phyloP scores from a whole-genome alignment of 2,888 invertebrate genomes.

The Rhagium mordax region DNA sequence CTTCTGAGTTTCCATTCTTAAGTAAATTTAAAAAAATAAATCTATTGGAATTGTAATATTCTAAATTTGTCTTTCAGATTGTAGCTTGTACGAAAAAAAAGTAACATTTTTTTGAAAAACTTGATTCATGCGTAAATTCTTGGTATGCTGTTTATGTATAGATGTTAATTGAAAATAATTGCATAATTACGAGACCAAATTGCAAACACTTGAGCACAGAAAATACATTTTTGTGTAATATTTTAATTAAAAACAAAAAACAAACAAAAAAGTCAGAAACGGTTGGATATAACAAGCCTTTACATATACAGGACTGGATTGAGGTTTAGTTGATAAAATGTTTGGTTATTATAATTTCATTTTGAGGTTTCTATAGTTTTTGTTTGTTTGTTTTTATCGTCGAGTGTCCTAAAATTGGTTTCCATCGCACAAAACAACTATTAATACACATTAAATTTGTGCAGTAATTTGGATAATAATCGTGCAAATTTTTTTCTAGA shows the following conservation, averaged over 20 bases:
- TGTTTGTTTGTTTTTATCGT: too few species aligned
- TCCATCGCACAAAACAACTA: too few species aligned
- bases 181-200: not conserved
- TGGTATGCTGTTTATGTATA: not conserved
- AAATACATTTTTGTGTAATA: not conserved
- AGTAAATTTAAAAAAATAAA: not conserved
- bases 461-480: not conserved
- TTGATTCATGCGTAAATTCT: too few species aligned
- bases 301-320: too few species aligned
- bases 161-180: not conserved
- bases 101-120: not conserved
- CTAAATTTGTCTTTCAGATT: constrained; percentile 24
- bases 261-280: too few species aligned
- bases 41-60: not conserved
- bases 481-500: not conserved
- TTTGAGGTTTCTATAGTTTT: too few species aligned
- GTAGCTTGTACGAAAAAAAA: not conserved
- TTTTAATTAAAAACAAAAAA: too few species aligned
- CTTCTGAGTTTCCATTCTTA: not conserved
- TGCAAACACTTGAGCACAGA: not conserved
- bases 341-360: too few species aligned
- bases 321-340: too few species aligned
- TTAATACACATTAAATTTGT: too few species aligned
- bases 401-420: too few species aligned
- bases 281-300: too few species aligned